Conservation (phyloP, 2,888 invertebrate genomes). For the Tethea ocularis region DNA sequence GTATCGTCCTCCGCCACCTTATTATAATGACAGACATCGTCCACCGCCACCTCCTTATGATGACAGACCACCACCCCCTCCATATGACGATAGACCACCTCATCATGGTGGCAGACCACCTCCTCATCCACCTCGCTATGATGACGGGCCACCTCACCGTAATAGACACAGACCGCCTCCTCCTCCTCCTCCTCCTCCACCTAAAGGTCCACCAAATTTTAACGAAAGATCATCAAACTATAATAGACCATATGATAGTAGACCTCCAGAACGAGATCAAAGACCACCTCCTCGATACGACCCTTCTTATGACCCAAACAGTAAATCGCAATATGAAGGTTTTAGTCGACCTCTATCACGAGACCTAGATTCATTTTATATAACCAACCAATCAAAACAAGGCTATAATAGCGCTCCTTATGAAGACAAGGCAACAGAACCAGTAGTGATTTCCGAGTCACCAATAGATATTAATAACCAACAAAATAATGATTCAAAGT, state of each 20-base stretch:
- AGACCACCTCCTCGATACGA: conserved; percentile 14
- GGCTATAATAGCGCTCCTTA: background rate
- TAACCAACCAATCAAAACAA: background rate
- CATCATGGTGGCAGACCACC: conserved; percentile 11
- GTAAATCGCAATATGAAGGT: background rate
- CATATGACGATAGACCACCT: conserved; percentile 13
- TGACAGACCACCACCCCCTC: conserved; percentile 13
- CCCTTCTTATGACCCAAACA: background rate
- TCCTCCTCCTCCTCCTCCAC: conserved; percentile 15
- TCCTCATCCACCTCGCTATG: conserved; percentile 13
- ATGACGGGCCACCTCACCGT: conserved; percentile 13
- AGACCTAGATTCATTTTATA: background rate
- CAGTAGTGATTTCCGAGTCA: background rate
- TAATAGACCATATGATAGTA: background rate
- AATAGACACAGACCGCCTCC: background rate
- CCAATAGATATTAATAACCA: background rate
- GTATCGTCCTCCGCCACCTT: conserved; percentile 17
- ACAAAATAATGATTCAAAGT: background rate
- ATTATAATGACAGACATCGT: conserved; percentile 11
- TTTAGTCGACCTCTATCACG: background rate
- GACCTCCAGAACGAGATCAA: conserved; percentile 13
- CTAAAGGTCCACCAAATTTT: conserved; percentile 16
- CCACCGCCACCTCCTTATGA: conserved; percentile 20
- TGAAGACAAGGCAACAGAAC: background rate
- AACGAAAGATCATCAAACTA: conserved; percentile 17